Evolutionary conservation across 2,113 vertebrate species (phyloP).

Genomic region (Microtus ochrogaster): DNA sequence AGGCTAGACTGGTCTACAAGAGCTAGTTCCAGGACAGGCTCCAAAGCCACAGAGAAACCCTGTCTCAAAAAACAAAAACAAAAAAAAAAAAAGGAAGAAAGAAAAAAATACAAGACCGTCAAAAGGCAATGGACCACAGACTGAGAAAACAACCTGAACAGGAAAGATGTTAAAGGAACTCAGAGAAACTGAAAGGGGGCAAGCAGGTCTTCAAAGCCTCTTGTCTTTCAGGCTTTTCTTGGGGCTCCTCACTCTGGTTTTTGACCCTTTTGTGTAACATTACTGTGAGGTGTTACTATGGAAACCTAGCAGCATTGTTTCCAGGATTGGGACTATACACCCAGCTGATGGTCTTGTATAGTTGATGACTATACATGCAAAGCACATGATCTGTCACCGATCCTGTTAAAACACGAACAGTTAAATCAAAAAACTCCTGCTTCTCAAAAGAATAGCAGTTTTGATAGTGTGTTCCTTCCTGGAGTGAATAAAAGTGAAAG

Average conservation of each 20-base stretch:
- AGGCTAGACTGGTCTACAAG: too few relatives aligned
- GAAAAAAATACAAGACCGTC: background rate
- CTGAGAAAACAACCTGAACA: background rate
- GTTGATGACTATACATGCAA: background rate
- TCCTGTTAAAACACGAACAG: background rate
- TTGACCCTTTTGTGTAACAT: background rate
- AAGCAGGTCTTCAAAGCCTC: background rate
- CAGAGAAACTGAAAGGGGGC: background rate
- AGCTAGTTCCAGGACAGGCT: too few relatives aligned
- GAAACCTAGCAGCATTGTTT: background rate
- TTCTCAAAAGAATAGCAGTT: background rate
- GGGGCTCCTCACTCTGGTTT: background rate
- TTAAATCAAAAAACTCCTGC: background rate
- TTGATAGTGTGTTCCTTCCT: slow-evolving; percentile 1
- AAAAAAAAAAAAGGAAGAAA: background rate
- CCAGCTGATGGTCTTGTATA: background rate
- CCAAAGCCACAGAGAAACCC: too few relatives aligned
- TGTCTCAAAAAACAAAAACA: too few relatives aligned
- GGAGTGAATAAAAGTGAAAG: slow-evolving; percentile 22
- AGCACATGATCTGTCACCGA: background rate
- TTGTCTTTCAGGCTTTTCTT: background rate
- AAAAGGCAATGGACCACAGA: background rate
- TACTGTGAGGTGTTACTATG: background rate
- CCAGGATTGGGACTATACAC: background rate
- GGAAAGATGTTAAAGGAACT: background rate